Percentiles rank a stretch among this genome's conserved stretches.
phyloP scores from a whole-genome alignment of 2,113 vertebrate genomes.

The Silurus asotus region DNA sequence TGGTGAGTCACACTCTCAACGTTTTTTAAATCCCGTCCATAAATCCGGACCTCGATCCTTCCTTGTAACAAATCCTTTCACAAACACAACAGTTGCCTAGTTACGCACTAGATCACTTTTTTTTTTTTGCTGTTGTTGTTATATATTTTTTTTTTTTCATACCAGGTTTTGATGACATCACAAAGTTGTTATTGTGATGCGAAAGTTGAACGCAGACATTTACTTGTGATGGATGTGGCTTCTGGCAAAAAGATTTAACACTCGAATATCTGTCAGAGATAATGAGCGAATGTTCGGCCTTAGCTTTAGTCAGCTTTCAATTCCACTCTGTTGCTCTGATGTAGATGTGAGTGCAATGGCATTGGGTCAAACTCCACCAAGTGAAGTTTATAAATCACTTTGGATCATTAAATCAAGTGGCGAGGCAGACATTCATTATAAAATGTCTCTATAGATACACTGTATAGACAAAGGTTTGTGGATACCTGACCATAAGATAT shows the following conservation, averaged over 20 bases:
- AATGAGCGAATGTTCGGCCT: background rate
- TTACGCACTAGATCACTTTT: background rate
- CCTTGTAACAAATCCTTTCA: background rate
- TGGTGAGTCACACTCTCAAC: slow-evolving; percentile 61
- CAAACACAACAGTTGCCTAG: slow-evolving; percentile 10
- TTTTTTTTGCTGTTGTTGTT: background rate
- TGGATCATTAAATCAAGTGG: background rate
- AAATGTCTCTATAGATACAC: background rate
- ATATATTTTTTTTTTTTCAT: background rate
- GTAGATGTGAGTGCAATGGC: background rate
- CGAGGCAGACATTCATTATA: background rate
- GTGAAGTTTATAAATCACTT: background rate
- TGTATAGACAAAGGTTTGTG: no score
- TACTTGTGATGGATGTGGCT: background rate
- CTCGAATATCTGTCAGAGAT: background rate
- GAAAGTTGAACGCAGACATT: background rate
- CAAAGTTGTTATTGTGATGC: background rate
- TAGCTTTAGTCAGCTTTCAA: background rate
- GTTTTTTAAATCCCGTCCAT: slow-evolving; percentile 7
- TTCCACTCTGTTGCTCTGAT: background rate
- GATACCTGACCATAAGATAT: no score
- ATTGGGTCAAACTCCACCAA: background rate
- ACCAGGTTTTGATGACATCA: background rate
- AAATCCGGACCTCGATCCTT: background rate
- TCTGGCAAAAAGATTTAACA: background rate